phyloP scores from a whole-genome alignment of 2,113 vertebrate genomes.

The Pardalotus punctatus region DNA sequence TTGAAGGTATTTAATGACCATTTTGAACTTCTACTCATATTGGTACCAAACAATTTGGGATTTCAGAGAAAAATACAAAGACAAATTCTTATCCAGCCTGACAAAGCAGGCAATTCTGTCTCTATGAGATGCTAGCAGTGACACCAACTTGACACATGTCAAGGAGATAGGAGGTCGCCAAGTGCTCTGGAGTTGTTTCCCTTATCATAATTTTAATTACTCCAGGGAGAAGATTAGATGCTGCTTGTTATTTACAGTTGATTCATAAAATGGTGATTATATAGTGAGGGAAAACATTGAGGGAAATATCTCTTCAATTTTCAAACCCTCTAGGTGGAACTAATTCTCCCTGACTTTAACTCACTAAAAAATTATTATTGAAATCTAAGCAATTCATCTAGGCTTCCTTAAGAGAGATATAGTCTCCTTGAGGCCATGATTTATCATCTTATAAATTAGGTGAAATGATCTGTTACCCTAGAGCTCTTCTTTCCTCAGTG shows the following conservation, averaged over 20 bases:
- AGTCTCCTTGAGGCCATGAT: neutral
- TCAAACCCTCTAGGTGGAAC: neutral
- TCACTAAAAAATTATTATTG: neutral
- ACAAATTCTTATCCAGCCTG: neutral
- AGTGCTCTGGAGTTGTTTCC: neutral
- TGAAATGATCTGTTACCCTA: neutral
- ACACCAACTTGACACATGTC: neutral
- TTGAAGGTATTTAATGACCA: neutral
- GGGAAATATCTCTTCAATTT: neutral
- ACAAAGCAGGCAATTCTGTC: neutral
- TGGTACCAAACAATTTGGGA: neutral
- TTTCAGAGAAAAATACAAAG: neutral
- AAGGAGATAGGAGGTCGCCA: constrained; percentile 7
- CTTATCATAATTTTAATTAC: constrained; percentile 54
- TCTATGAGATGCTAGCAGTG: neutral
- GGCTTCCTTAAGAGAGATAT: neutral
- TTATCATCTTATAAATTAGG: neutral
- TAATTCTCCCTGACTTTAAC: neutral
- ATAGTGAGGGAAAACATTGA: constrained; percentile 35
- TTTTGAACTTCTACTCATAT: neutral
- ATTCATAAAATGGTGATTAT: constrained; percentile 53
- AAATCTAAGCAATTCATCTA: neutral
- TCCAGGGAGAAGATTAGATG: constrained; percentile 51
- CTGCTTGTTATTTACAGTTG: constrained; percentile 31
- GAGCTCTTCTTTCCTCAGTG: neutral